These are phyloP conservation scores for Prionace glauca DNA, from an alignment of 2,797 vertebrate species.

Conservation along the genomic window DNA sequence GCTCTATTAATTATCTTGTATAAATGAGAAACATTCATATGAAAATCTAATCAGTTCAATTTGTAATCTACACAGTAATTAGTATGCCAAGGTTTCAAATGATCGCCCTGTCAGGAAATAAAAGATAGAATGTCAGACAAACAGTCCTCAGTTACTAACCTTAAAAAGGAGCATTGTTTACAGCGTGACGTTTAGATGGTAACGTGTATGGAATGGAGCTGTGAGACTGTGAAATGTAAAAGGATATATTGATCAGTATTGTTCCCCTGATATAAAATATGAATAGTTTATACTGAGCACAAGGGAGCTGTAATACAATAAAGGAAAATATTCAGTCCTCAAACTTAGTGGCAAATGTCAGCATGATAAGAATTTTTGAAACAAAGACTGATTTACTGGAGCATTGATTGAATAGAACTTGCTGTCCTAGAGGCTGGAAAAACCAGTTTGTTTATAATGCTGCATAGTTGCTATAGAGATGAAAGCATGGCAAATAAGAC, in stretches of 20 bases:
- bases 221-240: background rate
- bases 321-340: slow-evolving; percentile 19
- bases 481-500: background rate
- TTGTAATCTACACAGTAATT: background rate
- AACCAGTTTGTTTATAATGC: background rate
- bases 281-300: background rate
- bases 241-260: background rate
- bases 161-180: background rate
- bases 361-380: slow-evolving; percentile 7
- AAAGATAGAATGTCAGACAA: background rate
- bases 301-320: background rate
- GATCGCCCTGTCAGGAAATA: background rate
- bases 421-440: slow-evolving; percentile 6
- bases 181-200: background rate
- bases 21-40: slow-evolving; percentile 6
- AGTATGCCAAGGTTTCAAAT: background rate
- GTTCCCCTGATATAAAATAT: background rate
- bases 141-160: background rate
- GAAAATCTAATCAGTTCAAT: background rate
- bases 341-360: slow-evolving; percentile 23
- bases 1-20: background rate
- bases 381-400: slow-evolving; percentile 32
- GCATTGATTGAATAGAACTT: slow-evolving; percentile 25
- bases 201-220: background rate
- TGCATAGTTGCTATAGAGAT: slow-evolving; percentile 35